phyloP scores from a whole-genome alignment of 2,888 invertebrate genomes.

The Dyspetes luteomarginatus region DNA sequence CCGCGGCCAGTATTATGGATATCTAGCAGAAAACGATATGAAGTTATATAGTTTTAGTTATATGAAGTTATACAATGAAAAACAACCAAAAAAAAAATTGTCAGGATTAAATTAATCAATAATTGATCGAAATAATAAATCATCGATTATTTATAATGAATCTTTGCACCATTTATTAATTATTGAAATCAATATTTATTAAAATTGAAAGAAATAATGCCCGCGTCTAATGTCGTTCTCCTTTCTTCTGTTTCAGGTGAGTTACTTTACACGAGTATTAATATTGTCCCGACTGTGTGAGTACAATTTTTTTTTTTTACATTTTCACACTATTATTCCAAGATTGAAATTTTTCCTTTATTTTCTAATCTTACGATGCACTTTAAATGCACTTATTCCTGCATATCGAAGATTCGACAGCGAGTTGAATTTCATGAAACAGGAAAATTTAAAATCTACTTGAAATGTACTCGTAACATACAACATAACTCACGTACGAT shows the following conservation, averaged over 20 bases:
- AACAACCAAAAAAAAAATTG: background rate
- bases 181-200: background rate
- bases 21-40: constrained; percentile 32
- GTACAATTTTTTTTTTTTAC: background rate
- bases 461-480: background rate
- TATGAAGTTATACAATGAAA: too few species aligned
- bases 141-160: background rate
- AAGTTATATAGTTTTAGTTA: too few species aligned
- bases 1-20: constrained; percentile 54
- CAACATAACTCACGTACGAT: background rate
- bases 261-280: background rate
- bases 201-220: too few species aligned
- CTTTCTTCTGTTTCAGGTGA: constrained; percentile 51
- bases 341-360: background rate
- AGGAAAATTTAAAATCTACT: background rate
- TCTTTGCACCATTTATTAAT: background rate
- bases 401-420: background rate
- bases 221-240: constrained; percentile 17
- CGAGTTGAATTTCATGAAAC: background rate
- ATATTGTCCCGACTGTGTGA: background rate
- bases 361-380: background rate
- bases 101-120: background rate
- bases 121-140: background rate
- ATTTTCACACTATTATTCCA: background rate
- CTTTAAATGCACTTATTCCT: background rate